Conservation (phyloP, 2,797 vertebrate genomes). For the Tarsius wallacei region DNA sequence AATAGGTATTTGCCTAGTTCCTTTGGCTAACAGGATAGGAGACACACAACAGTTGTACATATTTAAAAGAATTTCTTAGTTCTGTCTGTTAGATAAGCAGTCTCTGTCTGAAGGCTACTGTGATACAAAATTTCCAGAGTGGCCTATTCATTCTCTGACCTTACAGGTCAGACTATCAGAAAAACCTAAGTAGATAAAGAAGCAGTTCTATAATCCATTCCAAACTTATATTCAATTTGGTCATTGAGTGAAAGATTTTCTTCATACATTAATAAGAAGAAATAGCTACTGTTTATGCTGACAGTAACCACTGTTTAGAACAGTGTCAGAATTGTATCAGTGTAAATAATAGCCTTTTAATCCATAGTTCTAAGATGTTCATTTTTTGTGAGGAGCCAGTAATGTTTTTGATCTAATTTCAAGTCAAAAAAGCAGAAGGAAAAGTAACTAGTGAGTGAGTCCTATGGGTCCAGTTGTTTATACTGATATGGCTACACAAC, state of each 20-base stretch:
- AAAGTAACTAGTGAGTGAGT: not conserved
- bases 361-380: slow-evolving; percentile 65
- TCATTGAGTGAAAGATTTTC: slow-evolving; percentile 69
- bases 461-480: not conserved
- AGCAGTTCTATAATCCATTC: slow-evolving; percentile 16
- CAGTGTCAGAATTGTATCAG: slow-evolving; percentile 66
- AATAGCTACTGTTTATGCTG: slow-evolving; percentile 60
- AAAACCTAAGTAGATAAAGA: not conserved
- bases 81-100: not conserved
- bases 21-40: slow-evolving; percentile 5
- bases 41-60: not conserved
- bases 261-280: slow-evolving; percentile 62
- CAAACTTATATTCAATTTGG: slow-evolving; percentile 55
- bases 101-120: slow-evolving; percentile 13
- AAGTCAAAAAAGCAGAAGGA: slow-evolving; percentile 50
- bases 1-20: slow-evolving; percentile 53
- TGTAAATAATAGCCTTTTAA: slow-evolving; percentile 66
- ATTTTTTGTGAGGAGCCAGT: slow-evolving; percentile 68
- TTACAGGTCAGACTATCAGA: slow-evolving; percentile 21
- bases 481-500: slow-evolving; percentile 32
- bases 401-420: slow-evolving; percentile 72
- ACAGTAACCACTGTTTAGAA: slow-evolving; percentile 72
- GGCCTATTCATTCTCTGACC: not conserved
- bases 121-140: slow-evolving; percentile 53
- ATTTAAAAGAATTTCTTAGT: slow-evolving; percentile 44